A percentile compares a stretch with the other conserved stretches of the same genome.
Conservation (phyloP, 2,888 invertebrate species). For the Latheticus oryzae region DNA sequence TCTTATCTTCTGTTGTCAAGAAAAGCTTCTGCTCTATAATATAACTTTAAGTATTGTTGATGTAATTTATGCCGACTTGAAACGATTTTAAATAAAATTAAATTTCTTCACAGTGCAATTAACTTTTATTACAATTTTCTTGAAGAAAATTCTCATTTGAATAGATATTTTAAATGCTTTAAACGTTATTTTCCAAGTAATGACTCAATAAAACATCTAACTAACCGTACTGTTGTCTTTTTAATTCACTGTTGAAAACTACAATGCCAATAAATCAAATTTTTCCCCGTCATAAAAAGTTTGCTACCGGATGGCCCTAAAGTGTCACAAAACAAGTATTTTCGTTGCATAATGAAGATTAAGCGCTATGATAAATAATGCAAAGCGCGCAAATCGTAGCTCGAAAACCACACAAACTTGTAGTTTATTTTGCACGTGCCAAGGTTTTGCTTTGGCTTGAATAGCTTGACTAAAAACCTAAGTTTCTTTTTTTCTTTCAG, state of each 20-base stretch:
- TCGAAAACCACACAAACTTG: slow-evolving; percentile 27
- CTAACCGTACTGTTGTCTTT: slow-evolving; percentile 23
- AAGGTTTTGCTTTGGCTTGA: slow-evolving; percentile 22
- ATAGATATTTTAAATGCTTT: neutral
- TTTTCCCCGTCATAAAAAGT: slow-evolving; percentile 33
- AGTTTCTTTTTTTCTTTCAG: slow-evolving; percentile 29
- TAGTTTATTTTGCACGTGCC: slow-evolving; percentile 38
- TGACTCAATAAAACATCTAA: slow-evolving; percentile 1
- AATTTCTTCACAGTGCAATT: slow-evolving; percentile 23
- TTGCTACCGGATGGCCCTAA: slow-evolving; percentile 32
- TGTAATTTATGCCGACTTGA: slow-evolving; percentile 22
- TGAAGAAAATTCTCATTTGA: too few relatives aligned
- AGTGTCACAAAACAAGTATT: slow-evolving; percentile 41
- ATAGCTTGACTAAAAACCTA: slow-evolving; percentile 7
- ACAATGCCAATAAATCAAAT: slow-evolving; percentile 35
- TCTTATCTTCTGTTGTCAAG: neutral
- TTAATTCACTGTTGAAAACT: slow-evolving; percentile 34
- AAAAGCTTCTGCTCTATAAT: too few relatives aligned
- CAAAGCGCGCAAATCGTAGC: slow-evolving; percentile 36
- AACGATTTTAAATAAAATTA: slow-evolving; percentile 35
- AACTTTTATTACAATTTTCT: slow-evolving; percentile 34
- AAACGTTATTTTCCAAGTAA: slow-evolving; percentile 7
- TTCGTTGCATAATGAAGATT: slow-evolving; percentile 40
- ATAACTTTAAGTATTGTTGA: slow-evolving; percentile 2
- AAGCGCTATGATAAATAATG: slow-evolving; percentile 38